Base-by-base conservation (phyloP, 2,888 invertebrate species). In the Eucera pruinosa region DNA sequence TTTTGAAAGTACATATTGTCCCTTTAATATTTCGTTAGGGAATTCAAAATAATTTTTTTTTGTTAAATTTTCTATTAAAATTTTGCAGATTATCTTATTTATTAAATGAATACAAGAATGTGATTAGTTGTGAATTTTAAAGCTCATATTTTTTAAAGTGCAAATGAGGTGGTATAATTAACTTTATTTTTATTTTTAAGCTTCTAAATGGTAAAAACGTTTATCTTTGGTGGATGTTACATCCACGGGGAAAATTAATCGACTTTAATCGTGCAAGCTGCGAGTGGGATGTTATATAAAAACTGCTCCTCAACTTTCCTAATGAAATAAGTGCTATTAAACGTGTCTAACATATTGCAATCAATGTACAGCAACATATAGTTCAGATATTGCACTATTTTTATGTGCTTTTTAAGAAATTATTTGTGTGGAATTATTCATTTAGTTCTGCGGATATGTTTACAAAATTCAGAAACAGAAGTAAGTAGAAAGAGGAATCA, bases 271-370 rank as follows among this genome's bases (percentile, higher is more conserved):
- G 65, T n/a, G 15, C 23, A 25, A 45, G 9, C 23, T 36, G 11
- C 52, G 58, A 75, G 75, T 75, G 58, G 75, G 75, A 66, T 20
- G 75, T 66, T 54, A 75, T 58, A 75, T 75, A 75, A 75, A 75
- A 75, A 75, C 75, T 75, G 33, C 20, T 75, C 75, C 18, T 25
- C 25, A 60, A 66, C 65, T 66, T 76, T 76, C 11, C 45, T 76
- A 76, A 76, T 76, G 76, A 76, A 67, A 76, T 66, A 76, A 76
- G 67, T 76, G 76, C 60, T 43, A 54, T 68, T 61, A 41, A 43
- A 60, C 50, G 47, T 55, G 55, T 45, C 55, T 41, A 62, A 61
- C 25, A 36, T 39, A 39, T 55, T 58, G 30, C 43, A 60, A 58
- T 66, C 23, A 54, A 75, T 58, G 39, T 41, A n/a, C 30, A 48